Conservation (phyloP, 2,888 invertebrate species). For the Chelonus formosanus region DNA sequence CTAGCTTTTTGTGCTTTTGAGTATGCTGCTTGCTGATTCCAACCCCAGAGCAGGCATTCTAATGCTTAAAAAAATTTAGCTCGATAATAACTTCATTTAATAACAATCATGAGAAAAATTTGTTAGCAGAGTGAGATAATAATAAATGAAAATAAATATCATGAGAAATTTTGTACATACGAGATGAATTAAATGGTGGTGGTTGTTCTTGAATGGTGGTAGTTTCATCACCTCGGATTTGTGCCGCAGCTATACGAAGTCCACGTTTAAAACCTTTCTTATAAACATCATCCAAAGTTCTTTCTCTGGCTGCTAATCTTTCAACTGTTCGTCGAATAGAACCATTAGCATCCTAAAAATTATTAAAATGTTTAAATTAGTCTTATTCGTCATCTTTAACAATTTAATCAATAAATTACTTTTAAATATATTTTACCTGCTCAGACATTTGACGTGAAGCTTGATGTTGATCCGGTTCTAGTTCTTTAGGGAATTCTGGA, state of each 20-base stretch:
- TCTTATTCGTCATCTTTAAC: not conserved
- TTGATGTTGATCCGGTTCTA: conserved; percentile 51
- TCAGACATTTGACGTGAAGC: conserved; percentile 39
- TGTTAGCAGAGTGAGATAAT: no score
- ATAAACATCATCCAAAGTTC: conserved; percentile 9
- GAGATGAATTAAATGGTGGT: conserved; percentile 35
- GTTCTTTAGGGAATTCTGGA: conserved; percentile 47
- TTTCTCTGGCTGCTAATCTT: conserved; percentile 8
- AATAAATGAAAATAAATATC: not conserved
- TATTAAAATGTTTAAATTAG: not conserved
- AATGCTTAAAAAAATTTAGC: conserved; percentile 3
- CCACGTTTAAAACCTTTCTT: conserved; percentile 20
- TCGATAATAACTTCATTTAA: not conserved
- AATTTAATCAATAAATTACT: not conserved
- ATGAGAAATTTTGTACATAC: conserved; percentile 1
- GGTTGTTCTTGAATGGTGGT: conserved; percentile 31
- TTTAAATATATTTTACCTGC: conserved; percentile 35
- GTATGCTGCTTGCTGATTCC: conserved; percentile 19
- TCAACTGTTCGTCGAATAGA: conserved; percentile 16
- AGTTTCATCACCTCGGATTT: conserved; percentile 37
- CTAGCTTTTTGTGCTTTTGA: conserved; percentile 10
- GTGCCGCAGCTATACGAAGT: conserved; percentile 23
- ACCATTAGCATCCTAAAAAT: conserved; percentile 11
- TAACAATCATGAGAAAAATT: no score
- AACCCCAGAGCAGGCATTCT: conserved; percentile 10